A percentile compares a stretch with the other conserved stretches of the same genome.
These are phyloP conservation scores for Steinernema khuongi DNA, from an alignment of 1,140 invertebrate species.

Conservation along the genomic window DNA sequence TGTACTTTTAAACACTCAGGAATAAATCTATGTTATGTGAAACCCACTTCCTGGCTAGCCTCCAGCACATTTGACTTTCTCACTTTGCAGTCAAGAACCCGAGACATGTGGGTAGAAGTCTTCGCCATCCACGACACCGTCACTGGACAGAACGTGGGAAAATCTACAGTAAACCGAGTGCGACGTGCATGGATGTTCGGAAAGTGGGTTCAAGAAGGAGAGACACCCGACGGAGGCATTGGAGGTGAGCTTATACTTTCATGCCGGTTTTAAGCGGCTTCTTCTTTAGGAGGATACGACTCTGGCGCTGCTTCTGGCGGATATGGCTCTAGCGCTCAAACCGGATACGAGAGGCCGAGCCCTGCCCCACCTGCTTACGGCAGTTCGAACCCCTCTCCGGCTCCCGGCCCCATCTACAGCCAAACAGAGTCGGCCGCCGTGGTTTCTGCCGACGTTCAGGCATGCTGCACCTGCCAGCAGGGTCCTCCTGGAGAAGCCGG, in stretches of 20 bases:
- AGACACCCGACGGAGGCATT: slow-evolving; percentile 18
- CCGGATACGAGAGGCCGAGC: slow-evolving; percentile 18
- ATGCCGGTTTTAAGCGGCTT: not conserved
- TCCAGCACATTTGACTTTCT: not conserved
- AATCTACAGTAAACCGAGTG: slow-evolving; percentile 5
- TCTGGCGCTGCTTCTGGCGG: too few relatives aligned
- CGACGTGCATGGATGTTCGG: slow-evolving; percentile 37
- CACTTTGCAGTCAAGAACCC: slow-evolving; percentile 22
- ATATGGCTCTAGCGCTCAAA: not conserved
- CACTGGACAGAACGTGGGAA: not conserved
- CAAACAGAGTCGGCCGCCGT: not conserved
- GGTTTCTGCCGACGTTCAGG: slow-evolving; percentile 15
- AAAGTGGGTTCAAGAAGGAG: slow-evolving; percentile 27
- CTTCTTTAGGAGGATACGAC: not conserved
- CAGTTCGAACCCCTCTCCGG: not conserved
- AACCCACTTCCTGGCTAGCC: not conserved
- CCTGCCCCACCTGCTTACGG: slow-evolving; percentile 14
- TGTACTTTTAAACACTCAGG: too few relatives aligned
- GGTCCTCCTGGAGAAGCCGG: slow-evolving; percentile 33
- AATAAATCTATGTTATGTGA: too few relatives aligned
- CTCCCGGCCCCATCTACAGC: slow-evolving; percentile 19
- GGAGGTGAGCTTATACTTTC: not conserved
- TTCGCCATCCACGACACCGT: slow-evolving; percentile 28
- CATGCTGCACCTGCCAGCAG: slow-evolving; percentile 38
- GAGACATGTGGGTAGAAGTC: slow-evolving; percentile 38